Conservation (phyloP, 2,113 vertebrate species). For the Ictalurus furcatus region DNA sequence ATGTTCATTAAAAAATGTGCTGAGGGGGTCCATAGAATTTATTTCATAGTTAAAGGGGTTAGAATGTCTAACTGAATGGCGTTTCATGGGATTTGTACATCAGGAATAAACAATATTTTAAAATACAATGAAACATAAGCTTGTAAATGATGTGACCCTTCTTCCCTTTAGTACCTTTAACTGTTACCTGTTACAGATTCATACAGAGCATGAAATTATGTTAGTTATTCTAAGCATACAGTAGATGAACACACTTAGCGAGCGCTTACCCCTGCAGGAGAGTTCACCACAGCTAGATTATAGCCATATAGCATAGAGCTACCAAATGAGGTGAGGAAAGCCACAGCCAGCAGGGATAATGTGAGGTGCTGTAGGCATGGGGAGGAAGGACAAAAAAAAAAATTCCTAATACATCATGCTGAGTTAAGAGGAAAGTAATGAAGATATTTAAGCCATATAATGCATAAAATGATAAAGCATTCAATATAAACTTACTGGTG, state of each 20-base stretch:
- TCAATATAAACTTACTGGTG: not conserved
- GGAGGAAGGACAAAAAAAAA: constrained; percentile 11
- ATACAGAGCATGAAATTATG: constrained; percentile 7
- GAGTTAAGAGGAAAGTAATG: not conserved
- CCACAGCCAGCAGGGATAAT: constrained; percentile 77
- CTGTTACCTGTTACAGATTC: not conserved
- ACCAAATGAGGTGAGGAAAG: constrained; percentile 86
- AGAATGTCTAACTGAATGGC: not conserved
- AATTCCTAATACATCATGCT: not conserved
- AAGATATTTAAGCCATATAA: not conserved
- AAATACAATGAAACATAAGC: not conserved
- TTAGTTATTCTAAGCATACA: not conserved
- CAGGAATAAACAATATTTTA: not conserved
- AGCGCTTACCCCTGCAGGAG: constrained; percentile 79
- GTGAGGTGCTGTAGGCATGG: constrained; percentile 76
- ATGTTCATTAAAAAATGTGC: not conserved
- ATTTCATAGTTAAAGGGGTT: not conserved
- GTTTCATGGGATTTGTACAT: not conserved
- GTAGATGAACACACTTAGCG: constrained; percentile 13
- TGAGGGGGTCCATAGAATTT: not conserved
- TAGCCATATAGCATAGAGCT: constrained; percentile 94
- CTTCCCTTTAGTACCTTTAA: not conserved
- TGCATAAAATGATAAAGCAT: not conserved
- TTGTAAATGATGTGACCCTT: not conserved
- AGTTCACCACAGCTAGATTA: constrained; percentile 90